Conservation (phyloP, 2,888 invertebrate species). For the Nomada fabriciana region DNA sequence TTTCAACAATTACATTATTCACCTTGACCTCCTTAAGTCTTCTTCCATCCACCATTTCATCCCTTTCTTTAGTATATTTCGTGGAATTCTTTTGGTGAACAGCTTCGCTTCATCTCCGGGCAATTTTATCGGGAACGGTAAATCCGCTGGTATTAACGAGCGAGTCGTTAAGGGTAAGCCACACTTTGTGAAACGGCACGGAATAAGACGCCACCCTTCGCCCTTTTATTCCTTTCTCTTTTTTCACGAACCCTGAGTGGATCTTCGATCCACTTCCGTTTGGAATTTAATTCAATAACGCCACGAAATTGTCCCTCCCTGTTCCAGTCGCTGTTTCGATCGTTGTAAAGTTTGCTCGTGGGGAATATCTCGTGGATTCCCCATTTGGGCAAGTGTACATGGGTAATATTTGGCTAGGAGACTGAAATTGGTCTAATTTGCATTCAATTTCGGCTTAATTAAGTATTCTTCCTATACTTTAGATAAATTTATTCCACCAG, state of each 20-base stretch:
- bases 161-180: conserved; percentile 59
- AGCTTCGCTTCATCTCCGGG: conserved; percentile 36
- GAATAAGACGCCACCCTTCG: conserved; percentile 37
- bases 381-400: neutral
- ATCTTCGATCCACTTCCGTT: conserved; percentile 30
- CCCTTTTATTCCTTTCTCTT: neutral
- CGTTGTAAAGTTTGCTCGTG: conserved; percentile 5
- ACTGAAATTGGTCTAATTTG: neutral
- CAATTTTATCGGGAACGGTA: conserved; percentile 42
- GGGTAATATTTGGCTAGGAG: neutral
- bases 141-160: conserved; percentile 60
- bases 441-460: neutral
- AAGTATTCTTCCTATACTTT: neutral
- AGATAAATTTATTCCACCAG: too few species aligned
- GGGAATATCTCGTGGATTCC: neutral
- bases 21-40: conserved; percentile 53
- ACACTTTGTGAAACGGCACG: conserved; percentile 57
- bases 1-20: conserved; percentile 42
- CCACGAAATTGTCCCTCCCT: neutral
- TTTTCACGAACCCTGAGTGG: neutral
- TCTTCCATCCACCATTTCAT: neutral
- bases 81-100: conserved; percentile 32
- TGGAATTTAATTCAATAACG: conserved; percentile 43
- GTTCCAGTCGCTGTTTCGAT: neutral
- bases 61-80: neutral